A percentile compares a stretch with the other conserved stretches of the same genome.
Conservation (phyloP, 2,888 invertebrate genomes). For the Acrocyrtus sp. region DNA sequence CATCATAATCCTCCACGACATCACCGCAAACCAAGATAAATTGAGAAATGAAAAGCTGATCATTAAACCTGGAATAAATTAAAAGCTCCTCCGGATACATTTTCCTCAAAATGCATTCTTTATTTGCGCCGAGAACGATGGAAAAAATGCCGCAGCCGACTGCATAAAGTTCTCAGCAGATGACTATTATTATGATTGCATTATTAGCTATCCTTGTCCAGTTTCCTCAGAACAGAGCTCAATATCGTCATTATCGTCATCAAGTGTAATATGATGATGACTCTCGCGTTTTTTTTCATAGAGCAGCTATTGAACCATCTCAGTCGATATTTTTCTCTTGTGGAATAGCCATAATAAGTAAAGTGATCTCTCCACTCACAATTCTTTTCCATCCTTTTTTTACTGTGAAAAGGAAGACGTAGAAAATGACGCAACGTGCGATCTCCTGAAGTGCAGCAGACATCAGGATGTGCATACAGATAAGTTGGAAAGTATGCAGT, state of each 20-base stretch:
- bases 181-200: no score
- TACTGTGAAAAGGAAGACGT: no score
- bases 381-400: background rate
- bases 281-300: no score
- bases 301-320: background rate
- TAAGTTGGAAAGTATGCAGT: background rate
- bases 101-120: no score
- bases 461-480: background rate
- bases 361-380: no score
- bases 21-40: slow-evolving; percentile 33
- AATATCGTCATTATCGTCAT: background rate
- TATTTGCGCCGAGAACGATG: no score
- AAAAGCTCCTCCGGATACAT: background rate
- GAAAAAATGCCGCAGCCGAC: no score
- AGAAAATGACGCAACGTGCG: background rate
- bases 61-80: background rate
- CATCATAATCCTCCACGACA: slow-evolving; percentile 20
- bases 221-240: background rate
- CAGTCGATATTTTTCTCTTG: background rate
- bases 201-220: background rate
- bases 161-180: background rate
- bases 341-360: no score
- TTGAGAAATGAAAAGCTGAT: slow-evolving; percentile 36
- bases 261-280: background rate
- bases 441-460: background rate